Base-by-base conservation (phyloP, 2,888 invertebrate species). In the Watsonalla binaria region DNA sequence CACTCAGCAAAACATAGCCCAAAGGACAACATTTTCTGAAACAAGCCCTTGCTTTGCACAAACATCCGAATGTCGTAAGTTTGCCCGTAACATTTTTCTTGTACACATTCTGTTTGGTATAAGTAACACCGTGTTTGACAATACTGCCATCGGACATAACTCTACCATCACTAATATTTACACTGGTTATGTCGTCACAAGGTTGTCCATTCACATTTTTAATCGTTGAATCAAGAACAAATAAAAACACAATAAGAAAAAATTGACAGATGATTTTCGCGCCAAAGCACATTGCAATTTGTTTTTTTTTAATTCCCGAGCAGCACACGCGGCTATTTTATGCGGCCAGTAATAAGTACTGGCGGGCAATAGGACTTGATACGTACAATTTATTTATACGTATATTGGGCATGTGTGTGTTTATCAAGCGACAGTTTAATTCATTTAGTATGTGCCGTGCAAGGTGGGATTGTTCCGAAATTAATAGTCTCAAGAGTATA, bases 1-100 rank as follows among this genome's bases (percentile, higher is more conserved):
- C 64, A 0, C 59, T 49, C 0, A 55, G 48, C 8, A 65, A 54
- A 5, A 78, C 76, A n/a, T 56, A 65, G 0, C 83, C 84, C 0
- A 76, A 8, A 0, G 77, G 75, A 54, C 90, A 90, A 56, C 90
- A 90, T 54, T 90, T 90, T n/a, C 78, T 62, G 24, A 84, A 71
- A 66, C 89, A 89, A 5, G 70, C 63, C 13, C 61, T 76, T 0
- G 72, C n/a, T 54, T 77, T 57, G 59, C 89, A 89, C 47, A 80
- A 55, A 61, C 89, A 89, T 0, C 86, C 88, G 33, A 75, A 84
- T 2, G 59, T 75, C 54, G 57, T 77, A 0, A 74, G 55, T 54
- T 63, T 72, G 7, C 80, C 84, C 46, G 63, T 71, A 5, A 81
- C 59, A 24, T 74, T 77, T 57, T 72, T 79, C 2, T 60, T 50